Evolutionary conservation across 2,113 vertebrate species (phyloP).

Genomic region (Cichladusa arquata): DNA sequence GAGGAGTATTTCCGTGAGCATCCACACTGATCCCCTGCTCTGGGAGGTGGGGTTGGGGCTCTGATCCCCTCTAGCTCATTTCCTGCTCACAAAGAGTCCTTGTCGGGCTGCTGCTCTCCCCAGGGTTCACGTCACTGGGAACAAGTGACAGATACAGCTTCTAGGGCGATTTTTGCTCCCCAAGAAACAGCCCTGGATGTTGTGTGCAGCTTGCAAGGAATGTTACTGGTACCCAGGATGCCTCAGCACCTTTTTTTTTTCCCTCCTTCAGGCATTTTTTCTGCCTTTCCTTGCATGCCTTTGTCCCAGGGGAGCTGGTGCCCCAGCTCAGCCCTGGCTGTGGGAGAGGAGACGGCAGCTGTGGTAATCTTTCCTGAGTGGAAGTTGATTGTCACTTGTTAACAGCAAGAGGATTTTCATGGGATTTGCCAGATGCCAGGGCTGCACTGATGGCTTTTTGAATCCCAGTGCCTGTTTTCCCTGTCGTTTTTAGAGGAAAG

Average conservation of each 20-base stretch:
- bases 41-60: fast-evolving
- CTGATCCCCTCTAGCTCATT: fast-evolving
- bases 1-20: slow-evolving; percentile 78
- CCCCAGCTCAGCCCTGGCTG: not conserved
- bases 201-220: not conserved
- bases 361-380: not conserved
- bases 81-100: fast-evolving
- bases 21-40: fast-evolving
- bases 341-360: not conserved
- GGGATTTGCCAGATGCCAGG: not conserved
- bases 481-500: not conserved
- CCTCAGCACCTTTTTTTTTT: not conserved
- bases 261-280: not conserved
- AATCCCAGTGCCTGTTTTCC: not conserved
- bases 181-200: too few relatives aligned
- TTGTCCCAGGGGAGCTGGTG: not conserved
- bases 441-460: not conserved
- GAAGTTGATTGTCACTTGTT: not conserved
- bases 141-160: fast-evolving
- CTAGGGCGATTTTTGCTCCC: not conserved
- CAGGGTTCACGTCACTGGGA: not conserved
- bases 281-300: not conserved
- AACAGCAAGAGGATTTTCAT: not conserved
- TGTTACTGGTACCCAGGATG: fast-evolving
- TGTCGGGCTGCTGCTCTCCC: not conserved